phyloP scores from a whole-genome alignment of 2,888 invertebrate genomes.

The Ochropleura leucogaster region DNA sequence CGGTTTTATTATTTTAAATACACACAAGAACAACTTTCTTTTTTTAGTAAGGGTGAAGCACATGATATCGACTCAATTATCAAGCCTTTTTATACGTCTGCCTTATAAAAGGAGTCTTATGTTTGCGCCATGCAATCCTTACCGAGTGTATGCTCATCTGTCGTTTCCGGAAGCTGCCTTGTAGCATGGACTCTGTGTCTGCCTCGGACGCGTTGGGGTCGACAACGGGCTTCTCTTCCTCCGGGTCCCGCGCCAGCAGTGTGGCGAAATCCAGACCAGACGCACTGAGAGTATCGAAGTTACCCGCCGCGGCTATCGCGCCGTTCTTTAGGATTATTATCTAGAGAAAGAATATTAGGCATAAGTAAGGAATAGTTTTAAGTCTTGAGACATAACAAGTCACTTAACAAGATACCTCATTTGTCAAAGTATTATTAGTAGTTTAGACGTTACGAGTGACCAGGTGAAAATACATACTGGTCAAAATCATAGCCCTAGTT shows the following conservation, averaged over 20 bases:
- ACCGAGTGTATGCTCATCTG: conserved; percentile 89
- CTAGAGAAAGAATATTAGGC: conserved; percentile 67
- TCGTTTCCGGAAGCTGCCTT: conserved; percentile 85
- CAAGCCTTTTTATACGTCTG: neutral
- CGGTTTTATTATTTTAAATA: neutral
- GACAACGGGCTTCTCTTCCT: conserved; percentile 76
- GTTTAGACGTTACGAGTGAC: too few relatives aligned
- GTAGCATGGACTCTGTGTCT: conserved; percentile 75
- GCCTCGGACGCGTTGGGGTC: conserved; percentile 68
- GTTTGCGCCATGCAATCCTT: conserved; percentile 50
- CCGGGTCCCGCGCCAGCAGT: conserved; percentile 90
- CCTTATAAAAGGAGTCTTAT: too few relatives aligned
- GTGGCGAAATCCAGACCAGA: conserved; percentile 95
- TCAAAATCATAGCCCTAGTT: too few relatives aligned
- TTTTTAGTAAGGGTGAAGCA: neutral
- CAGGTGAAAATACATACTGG: too few relatives aligned
- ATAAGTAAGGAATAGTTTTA: too few relatives aligned
- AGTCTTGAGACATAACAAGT: too few relatives aligned
- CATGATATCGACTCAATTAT: neutral
- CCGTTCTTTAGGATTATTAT: conserved; percentile 91
- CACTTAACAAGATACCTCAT: too few relatives aligned
- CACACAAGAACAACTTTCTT: neutral
- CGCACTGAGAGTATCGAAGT: conserved; percentile 93
- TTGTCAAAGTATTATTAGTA: too few relatives aligned
- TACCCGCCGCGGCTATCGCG: conserved; percentile 91